Conservation (phyloP, 2,113 vertebrate species). For the Ictalurus punctatus region DNA sequence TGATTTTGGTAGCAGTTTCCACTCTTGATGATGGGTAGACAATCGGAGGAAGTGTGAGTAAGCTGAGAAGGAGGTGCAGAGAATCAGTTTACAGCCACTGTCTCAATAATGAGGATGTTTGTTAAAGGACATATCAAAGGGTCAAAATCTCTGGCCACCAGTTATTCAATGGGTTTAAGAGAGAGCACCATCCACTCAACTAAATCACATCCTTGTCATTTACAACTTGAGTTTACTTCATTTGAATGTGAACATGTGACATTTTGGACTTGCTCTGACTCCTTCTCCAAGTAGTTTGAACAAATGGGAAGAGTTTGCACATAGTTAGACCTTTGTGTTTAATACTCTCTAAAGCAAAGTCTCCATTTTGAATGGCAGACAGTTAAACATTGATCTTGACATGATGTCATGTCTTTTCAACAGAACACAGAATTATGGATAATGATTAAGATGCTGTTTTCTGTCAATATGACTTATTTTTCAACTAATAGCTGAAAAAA, state of each 20-base stretch:
- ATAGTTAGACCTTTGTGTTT: constrained; percentile 43
- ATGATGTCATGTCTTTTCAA: constrained; percentile 16
- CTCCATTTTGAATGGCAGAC: constrained; percentile 13
- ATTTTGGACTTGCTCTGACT: constrained; percentile 25
- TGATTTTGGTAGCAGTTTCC: constrained; percentile 4
- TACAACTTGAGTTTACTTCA: constrained; percentile 32
- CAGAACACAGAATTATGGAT: constrained; percentile 39
- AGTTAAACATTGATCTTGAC: constrained; percentile 8
- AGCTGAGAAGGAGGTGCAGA: not conserved
- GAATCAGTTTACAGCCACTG: not conserved
- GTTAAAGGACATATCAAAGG: constrained; percentile 34
- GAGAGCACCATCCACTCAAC: constrained; percentile 23
- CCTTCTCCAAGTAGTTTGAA: constrained; percentile 10
- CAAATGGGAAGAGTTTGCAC: constrained; percentile 13
- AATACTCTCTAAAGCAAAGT: constrained; percentile 25
- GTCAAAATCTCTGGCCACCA: constrained; percentile 29
- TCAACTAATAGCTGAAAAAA: constrained; percentile 50
- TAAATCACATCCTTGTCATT: constrained; percentile 18
- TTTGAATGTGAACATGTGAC: constrained; percentile 39
- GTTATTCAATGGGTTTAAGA: not conserved
- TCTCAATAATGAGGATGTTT: constrained; percentile 18
- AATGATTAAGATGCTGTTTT: constrained; percentile 48
- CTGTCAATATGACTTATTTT: constrained; percentile 57
- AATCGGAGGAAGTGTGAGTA: constrained; percentile 19
- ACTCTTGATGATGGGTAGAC: constrained; percentile 22